Evolutionary conservation across 2,797 vertebrate genomes (phyloP).

Genomic region (Myotis findleyi): DNA sequence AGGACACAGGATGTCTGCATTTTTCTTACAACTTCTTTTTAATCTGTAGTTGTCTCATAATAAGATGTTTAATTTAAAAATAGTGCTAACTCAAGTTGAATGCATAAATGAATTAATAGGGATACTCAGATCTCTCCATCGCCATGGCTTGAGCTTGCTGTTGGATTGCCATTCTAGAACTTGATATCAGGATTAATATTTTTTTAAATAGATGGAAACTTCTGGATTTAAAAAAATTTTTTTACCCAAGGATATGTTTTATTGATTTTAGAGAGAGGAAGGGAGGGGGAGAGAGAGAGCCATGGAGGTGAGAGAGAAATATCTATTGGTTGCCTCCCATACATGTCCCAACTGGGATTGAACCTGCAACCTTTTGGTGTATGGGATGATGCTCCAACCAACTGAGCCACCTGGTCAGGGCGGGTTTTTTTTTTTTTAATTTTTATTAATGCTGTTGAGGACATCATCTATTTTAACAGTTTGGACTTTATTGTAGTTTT

Average conservation of each 20-base stretch:
- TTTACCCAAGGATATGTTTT: not conserved
- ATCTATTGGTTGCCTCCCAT: not conserved
- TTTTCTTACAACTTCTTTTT: not conserved
- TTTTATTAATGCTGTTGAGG: not conserved
- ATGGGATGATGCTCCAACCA: not conserved
- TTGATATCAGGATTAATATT: not conserved
- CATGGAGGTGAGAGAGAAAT: not conserved
- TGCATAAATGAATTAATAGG: not conserved
- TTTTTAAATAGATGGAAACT: not conserved
- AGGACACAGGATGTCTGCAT: not conserved
- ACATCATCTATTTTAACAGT: not conserved
- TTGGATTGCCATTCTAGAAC: not conserved
- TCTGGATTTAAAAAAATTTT: not conserved
- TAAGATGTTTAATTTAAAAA: not conserved
- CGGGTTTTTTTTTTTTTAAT: not conserved
- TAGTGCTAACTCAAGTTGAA: not conserved
- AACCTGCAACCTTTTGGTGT: not conserved
- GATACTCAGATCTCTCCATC: not conserved
- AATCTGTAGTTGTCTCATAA: not conserved
- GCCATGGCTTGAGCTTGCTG: not conserved
- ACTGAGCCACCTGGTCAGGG: not conserved
- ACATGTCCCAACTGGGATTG: not conserved
- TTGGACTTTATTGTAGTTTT: constrained; percentile 16
- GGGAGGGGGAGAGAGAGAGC: not conserved
- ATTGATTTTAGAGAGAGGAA: not conserved